Conservation (phyloP, 2,113 vertebrate genomes). For the Forbesichthys papilliferus region DNA sequence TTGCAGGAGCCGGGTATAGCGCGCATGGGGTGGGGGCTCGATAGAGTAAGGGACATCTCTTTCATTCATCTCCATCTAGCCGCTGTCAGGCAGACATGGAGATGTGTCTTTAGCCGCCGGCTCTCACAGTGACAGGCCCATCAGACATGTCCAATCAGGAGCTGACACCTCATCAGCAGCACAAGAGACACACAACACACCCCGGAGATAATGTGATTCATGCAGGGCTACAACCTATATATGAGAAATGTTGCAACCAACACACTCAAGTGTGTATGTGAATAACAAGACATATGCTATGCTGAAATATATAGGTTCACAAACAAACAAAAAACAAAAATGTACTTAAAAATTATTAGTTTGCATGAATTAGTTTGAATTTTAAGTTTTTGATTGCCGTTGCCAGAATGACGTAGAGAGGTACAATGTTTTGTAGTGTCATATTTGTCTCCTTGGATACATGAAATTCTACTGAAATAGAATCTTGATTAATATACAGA, state of each 20-base stretch:
- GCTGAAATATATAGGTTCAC: no score
- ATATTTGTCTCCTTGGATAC: conserved; percentile 31
- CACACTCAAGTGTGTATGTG: background rate
- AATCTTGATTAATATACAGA: no score
- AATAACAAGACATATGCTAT: no score
- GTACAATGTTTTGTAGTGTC: background rate
- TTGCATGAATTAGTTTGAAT: background rate
- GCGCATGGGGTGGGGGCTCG: conserved; percentile 21
- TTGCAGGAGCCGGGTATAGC: background rate
- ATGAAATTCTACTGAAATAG: conserved; percentile 18
- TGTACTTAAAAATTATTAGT: background rate
- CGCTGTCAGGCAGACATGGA: conserved; percentile 28
- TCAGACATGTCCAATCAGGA: conserved; percentile 53
- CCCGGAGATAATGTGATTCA: conserved; percentile 15
- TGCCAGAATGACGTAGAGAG: conserved; percentile 21
- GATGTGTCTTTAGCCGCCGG: conserved; percentile 48
- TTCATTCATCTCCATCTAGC: conserved; percentile 64
- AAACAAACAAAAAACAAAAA: background rate
- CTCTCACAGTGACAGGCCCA: conserved; percentile 46
- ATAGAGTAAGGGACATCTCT: conserved; percentile 41
- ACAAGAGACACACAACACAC: conserved; percentile 43
- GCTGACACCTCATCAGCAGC: conserved; percentile 57
- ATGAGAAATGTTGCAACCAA: conserved; percentile 8
- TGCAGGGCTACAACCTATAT: conserved; percentile 26
- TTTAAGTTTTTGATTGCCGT: conserved; percentile 10